These are phyloP conservation scores for Stenchaetothrips biformis DNA, from an alignment of 2,888 invertebrate species.

Conservation along the genomic window DNA sequence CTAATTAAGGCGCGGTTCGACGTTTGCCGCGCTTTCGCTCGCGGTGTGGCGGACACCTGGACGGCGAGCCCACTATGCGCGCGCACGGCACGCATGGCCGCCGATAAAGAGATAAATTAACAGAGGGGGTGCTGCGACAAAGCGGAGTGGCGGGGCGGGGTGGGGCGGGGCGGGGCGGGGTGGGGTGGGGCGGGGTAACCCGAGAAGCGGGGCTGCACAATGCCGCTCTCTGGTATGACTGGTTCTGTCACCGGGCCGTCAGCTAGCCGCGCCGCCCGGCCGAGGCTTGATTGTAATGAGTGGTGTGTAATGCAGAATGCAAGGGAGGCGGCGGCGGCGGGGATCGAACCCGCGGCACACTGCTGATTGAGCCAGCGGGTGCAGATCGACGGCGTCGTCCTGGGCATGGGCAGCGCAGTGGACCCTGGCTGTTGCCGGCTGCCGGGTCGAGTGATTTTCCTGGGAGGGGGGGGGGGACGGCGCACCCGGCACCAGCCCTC, in stretches of 20 bases:
- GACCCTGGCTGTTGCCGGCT: no score
- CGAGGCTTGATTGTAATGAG: background rate
- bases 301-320: background rate
- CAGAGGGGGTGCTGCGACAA: no score
- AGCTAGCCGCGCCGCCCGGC: background rate
- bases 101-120: constrained; percentile 25
- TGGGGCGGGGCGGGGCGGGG: background rate
- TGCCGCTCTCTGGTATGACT: constrained; percentile 17
- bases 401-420: no score
- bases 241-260: constrained; percentile 18
- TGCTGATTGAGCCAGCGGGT: no score
- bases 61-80: background rate
- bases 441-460: no score
- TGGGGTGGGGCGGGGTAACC: background rate
- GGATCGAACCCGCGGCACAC: no score
- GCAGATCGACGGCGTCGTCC: no score
- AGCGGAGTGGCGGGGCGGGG: no score
- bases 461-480: background rate
- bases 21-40: background rate
- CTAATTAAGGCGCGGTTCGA: background rate
- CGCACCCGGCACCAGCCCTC: background rate
- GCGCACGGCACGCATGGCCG: background rate
- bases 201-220: background rate
- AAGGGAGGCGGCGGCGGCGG: background rate
- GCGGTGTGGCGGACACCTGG: background rate